Percentiles rank a stretch among this genome's conserved stretches.
These are phyloP conservation scores for Eulemur mongoz DNA, from an alignment of 2,797 vertebrate species.

Conservation along the genomic window DNA sequence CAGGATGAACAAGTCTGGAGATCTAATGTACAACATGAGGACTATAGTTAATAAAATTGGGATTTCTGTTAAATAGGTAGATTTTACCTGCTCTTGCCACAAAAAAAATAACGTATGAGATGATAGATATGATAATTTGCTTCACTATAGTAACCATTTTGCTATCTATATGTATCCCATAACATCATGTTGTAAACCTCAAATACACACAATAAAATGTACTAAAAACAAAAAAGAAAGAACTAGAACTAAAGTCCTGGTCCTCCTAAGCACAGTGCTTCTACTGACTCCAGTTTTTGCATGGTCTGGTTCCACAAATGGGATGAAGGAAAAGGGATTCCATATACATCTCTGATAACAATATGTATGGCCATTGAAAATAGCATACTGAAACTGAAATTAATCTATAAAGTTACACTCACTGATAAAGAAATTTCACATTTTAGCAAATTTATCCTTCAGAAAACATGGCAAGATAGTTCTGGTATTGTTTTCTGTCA, in stretches of 20 bases:
- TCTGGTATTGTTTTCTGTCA: background rate
- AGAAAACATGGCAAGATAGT: conserved; percentile 31
- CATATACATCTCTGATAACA: background rate
- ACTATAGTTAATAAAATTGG: background rate
- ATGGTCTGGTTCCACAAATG: background rate
- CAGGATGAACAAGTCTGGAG: background rate
- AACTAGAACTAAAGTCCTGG: background rate
- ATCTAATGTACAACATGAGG: background rate
- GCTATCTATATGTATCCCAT: background rate
- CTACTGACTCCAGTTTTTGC: background rate
- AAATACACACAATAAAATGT: background rate
- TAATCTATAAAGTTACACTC: background rate
- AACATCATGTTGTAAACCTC: background rate
- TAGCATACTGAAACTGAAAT: background rate
- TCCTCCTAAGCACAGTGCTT: background rate
- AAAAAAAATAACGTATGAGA: background rate
- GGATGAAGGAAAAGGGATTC: background rate
- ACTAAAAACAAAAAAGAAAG: background rate
- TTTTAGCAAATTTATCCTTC: conserved; percentile 1
- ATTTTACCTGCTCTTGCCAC: background rate
- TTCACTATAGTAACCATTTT: background rate
- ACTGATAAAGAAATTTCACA: background rate
- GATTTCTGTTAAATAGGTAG: background rate
- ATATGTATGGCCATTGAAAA: conserved; percentile 11
- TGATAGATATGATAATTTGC: background rate